phyloP scores from a whole-genome alignment of 92 coral and sea anemone genomes.

The Desmophyllum pertusum region DNA sequence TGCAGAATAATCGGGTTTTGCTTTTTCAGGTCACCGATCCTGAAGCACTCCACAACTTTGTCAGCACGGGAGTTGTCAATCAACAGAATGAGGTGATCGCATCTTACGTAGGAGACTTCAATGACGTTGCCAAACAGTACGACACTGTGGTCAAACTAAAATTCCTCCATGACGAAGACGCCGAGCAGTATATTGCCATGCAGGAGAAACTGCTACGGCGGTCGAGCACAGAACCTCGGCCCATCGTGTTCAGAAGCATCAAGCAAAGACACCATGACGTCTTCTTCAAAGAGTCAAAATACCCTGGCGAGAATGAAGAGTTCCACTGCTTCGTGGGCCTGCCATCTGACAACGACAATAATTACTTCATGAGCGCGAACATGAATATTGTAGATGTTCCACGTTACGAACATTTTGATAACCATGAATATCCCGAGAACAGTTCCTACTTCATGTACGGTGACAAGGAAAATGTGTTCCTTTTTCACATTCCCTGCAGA shows the following conservation, averaged over 20 bases:
- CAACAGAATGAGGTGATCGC: constrained; percentile 51
- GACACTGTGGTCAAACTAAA: constrained; percentile 47
- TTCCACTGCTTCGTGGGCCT: constrained; percentile 71
- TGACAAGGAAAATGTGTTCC: constrained; percentile 53
- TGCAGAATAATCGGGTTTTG: background rate
- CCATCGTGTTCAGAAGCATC: constrained; percentile 30
- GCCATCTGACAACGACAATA: constrained; percentile 38
- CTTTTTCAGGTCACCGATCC: constrained; percentile 28
- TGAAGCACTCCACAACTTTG: constrained; percentile 49
- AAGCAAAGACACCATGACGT: constrained; percentile 22
- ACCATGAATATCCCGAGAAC: constrained; percentile 56
- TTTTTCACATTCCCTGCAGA: constrained; percentile 74
- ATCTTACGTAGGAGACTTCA: constrained; percentile 42
- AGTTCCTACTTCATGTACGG: constrained; percentile 80
- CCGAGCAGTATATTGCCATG: constrained; percentile 16
- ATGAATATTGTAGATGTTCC: constrained; percentile 72
- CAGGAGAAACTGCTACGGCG: constrained; percentile 4
- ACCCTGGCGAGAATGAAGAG: constrained; percentile 16
- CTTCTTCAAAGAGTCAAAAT: constrained; percentile 17
- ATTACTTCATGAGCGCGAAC: constrained; percentile 53
- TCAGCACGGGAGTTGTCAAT: constrained; percentile 50
- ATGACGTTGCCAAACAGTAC: constrained; percentile 39
- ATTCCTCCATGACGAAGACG: constrained; percentile 41
- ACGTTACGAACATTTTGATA: constrained; percentile 78
- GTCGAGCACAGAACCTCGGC: background rate